Percentiles rank a stretch among this genome's conserved stretches.
phyloP scores from a whole-genome alignment of 30 jellyfish, hydroid and myxozoan species.

The Aurelia aurita complex sp. Pacific region DNA sequence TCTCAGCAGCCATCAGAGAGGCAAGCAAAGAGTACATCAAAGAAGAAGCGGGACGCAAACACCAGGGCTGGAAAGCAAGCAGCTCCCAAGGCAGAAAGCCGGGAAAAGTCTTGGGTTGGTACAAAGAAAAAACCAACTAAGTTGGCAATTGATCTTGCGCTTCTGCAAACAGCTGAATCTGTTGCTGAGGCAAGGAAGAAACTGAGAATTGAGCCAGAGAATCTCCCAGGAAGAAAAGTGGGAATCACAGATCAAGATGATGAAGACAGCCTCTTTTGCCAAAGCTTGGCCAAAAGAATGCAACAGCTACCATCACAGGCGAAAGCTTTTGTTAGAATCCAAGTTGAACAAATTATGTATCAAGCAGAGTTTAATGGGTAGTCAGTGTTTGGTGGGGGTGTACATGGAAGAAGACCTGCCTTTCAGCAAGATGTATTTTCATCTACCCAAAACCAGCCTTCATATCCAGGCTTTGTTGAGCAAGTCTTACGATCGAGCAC shows the following conservation, averaged over 20 bases:
- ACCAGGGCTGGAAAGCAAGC: no score
- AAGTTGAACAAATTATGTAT: slow-evolving; percentile 19
- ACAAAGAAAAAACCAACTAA: neutral
- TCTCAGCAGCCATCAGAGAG: neutral
- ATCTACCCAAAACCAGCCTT: slow-evolving; percentile 10
- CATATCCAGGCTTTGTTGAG: slow-evolving; percentile 1
- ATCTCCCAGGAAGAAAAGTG: neutral
- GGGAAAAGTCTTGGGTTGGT: no score
- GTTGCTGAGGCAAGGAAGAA: slow-evolving; percentile 25
- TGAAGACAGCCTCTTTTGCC: slow-evolving; percentile 26
- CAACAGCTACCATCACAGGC: slow-evolving; percentile 12
- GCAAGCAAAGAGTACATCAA: no score
- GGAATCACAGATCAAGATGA: slow-evolving; percentile 3
- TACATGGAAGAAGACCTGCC: slow-evolving; percentile 33
- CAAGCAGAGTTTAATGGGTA: slow-evolving; percentile 32
- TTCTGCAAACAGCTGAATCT: slow-evolving; percentile 26
- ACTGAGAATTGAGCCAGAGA: slow-evolving; percentile 22
- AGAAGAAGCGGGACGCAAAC: no score
- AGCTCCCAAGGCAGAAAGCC: no score
- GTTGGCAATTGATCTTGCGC: slow-evolving; percentile 22
- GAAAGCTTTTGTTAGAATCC: slow-evolving; percentile 26
- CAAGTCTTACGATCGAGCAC: slow-evolving; percentile 2
- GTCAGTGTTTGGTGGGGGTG: slow-evolving; percentile 22
- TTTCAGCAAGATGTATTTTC: slow-evolving; percentile 3
- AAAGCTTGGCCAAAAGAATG: slow-evolving; percentile 37